Conservation (phyloP, 2,797 vertebrate species). For the Mus spretus region DNA sequence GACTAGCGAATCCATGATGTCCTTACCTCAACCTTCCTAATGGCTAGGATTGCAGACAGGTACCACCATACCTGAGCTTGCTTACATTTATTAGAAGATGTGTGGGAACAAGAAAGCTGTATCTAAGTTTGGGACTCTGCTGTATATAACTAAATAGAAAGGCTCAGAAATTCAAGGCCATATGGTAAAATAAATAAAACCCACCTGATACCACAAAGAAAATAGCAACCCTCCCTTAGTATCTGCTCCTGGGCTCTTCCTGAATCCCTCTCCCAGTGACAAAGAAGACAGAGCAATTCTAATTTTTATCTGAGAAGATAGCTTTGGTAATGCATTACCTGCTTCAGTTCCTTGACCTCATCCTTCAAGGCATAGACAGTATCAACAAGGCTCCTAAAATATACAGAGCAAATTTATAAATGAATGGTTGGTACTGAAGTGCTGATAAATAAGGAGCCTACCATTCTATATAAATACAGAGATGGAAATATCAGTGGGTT, state of each 20-base stretch:
- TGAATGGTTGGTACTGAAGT: neutral
- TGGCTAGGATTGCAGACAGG: neutral
- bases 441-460: neutral
- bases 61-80: neutral
- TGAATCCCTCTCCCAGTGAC: neutral
- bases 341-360: slow-evolving; percentile 98
- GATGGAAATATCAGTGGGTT: neutral
- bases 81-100: neutral
- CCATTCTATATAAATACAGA: neutral
- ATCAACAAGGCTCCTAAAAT: slow-evolving; percentile 96
- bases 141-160: neutral
- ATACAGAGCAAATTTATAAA: slow-evolving; percentile 62
- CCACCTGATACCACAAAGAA: slow-evolving; percentile 19
- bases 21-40: neutral
- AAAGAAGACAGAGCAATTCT: slow-evolving; percentile 9
- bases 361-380: slow-evolving; percentile 99
- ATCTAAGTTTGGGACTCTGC: slow-evolving; percentile 10
- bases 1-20: neutral
- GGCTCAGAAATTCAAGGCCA: slow-evolving; percentile 27
- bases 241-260: neutral
- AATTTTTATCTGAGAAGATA: neutral
- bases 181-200: slow-evolving; percentile 16
- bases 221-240: neutral
- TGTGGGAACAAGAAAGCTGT: neutral
- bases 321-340: slow-evolving; percentile 90